A percentile compares a stretch with the other conserved stretches of the same genome.
phyloP scores from a whole-genome alignment of 2,888 invertebrate genomes.

The Drosophila mettleri region DNA sequence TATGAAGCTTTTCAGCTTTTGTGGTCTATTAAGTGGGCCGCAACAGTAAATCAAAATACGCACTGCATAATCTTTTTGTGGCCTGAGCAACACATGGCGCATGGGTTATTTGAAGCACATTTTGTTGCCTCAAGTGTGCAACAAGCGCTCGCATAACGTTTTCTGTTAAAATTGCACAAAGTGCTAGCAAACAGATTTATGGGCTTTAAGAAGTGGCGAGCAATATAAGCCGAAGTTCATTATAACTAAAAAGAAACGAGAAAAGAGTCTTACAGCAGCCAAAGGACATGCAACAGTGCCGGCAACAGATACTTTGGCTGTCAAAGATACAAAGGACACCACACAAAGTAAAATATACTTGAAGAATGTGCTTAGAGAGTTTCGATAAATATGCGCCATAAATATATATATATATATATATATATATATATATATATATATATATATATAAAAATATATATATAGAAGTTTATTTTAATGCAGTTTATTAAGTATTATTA shows the following conservation, averaged over 20 bases:
- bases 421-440: background rate
- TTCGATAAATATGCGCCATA: too few relatives aligned
- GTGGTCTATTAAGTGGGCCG: slow-evolving; percentile 79
- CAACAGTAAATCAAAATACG: slow-evolving; percentile 67
- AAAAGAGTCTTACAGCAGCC: slow-evolving; percentile 17
- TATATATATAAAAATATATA: background rate
- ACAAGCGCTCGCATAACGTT: slow-evolving; percentile 58
- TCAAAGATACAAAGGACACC: slow-evolving; percentile 31
- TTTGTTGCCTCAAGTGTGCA: slow-evolving; percentile 60
- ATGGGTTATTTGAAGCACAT: slow-evolving; percentile 47
- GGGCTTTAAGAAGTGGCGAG: slow-evolving; percentile 12
- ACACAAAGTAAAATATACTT: slow-evolving; percentile 23
- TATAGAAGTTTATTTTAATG: background rate
- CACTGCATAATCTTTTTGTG: slow-evolving; percentile 70
- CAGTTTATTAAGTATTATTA: background rate
- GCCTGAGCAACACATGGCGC: slow-evolving; percentile 49
- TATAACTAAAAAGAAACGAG: slow-evolving; percentile 52
- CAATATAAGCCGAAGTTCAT: slow-evolving; percentile 64
- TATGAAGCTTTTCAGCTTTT: slow-evolving; percentile 65
- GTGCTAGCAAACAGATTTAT: slow-evolving; percentile 50
- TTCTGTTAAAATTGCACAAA: slow-evolving; percentile 56
- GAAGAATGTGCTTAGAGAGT: background rate
- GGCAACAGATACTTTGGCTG: slow-evolving; percentile 15
- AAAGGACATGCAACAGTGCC: slow-evolving; percentile 28
- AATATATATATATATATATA: background rate